A percentile compares a stretch with the other conserved stretches of the same genome.
Conservation (phyloP, 2,113 vertebrate species). For the Hucho hucho region DNA sequence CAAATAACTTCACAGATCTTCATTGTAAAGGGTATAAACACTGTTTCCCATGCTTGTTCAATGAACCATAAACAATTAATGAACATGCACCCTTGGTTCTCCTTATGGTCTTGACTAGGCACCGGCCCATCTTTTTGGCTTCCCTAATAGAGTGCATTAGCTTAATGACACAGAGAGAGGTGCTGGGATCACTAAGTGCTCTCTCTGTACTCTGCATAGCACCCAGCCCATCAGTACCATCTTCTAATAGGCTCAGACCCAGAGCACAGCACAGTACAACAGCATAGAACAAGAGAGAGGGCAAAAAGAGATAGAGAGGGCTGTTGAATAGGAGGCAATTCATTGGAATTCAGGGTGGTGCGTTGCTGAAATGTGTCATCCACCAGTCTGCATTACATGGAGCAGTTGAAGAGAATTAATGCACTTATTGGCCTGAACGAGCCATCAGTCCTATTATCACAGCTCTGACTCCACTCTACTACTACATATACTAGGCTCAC, state of each 20-base stretch:
- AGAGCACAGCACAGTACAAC: no score
- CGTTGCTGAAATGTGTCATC: background rate
- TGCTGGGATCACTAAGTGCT: constrained; percentile 15
- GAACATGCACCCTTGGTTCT: background rate
- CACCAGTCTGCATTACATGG: background rate
- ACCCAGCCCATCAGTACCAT: no score
- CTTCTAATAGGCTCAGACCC: no score
- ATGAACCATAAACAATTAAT: no score
- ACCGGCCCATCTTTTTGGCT: background rate
- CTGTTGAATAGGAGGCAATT: background rate
- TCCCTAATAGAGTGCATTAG: constrained; percentile 46
- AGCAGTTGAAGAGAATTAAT: background rate
- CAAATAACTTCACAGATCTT: no score
- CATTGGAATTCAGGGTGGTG: background rate
- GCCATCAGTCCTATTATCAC: background rate
- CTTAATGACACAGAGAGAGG: constrained; percentile 52
- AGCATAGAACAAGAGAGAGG: background rate
- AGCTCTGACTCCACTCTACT: background rate
- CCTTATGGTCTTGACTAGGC: background rate
- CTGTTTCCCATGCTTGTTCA: no score
- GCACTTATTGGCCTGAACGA: background rate
- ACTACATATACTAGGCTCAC: background rate
- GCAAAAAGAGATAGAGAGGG: background rate
- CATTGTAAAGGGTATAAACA: no score
- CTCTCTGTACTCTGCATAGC: constrained; percentile 14